Conservation (phyloP, 2,888 invertebrate species). For the Pristionchus fissidentatus region DNA sequence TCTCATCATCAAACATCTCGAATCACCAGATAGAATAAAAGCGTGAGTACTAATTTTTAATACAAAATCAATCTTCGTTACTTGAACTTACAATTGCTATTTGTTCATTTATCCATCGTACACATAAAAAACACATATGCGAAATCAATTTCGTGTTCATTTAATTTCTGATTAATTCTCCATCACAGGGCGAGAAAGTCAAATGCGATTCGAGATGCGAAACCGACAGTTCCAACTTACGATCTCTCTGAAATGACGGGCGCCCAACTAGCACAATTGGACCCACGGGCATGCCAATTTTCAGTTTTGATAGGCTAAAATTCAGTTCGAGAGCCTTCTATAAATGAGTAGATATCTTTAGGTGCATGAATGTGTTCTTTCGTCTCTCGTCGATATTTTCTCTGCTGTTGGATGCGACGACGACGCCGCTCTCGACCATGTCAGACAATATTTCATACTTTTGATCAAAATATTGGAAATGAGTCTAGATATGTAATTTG, state of each 20-base stretch:
- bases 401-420: slow-evolving; percentile 39
- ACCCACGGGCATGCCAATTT: background rate
- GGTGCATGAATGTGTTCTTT: slow-evolving; percentile 43
- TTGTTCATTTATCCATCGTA: background rate
- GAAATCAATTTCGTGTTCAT: background rate
- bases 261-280: background rate
- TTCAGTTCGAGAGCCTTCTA: background rate
- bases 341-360: no score
- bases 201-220: background rate
- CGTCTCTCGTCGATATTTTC: slow-evolving; percentile 29
- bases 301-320: background rate
- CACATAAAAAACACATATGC: background rate
- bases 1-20: slow-evolving; percentile 67
- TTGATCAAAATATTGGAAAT: background rate
- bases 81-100: background rate
- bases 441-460: background rate
- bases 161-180: no score
- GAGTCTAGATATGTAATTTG: no score
- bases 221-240: background rate
- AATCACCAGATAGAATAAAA: slow-evolving; percentile 54
- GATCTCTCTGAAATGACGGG: slow-evolving; percentile 17
- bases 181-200: background rate
- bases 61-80: background rate
- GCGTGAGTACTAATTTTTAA: slow-evolving; percentile 11
- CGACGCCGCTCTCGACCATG: slow-evolving; percentile 28